Conservation (phyloP, 2,888 invertebrate species). For the Carcina quercana region DNA sequence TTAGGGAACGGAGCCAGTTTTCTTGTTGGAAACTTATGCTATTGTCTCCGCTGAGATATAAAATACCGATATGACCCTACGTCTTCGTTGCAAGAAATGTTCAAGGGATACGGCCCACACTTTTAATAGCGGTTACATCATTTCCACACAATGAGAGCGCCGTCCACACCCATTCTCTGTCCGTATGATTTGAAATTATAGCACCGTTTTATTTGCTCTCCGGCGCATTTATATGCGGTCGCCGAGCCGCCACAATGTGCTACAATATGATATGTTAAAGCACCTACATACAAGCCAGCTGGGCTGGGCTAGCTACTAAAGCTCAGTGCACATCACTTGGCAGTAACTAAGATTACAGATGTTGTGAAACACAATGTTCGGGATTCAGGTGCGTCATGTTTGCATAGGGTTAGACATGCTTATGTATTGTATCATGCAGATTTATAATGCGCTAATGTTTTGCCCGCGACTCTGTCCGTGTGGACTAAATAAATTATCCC, state of each 20-base stretch:
- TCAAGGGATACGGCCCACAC: slow-evolving; percentile 73
- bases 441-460: too few species aligned
- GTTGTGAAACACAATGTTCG: too few species aligned
- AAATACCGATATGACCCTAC: slow-evolving; percentile 73
- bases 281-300: slow-evolving; percentile 60
- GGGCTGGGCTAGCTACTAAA: slow-evolving; percentile 1
- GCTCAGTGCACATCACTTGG: not conserved
- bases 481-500: too few species aligned
- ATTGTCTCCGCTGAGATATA: slow-evolving; percentile 71
- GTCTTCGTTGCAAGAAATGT: slow-evolving; percentile 74
- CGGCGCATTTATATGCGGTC: slow-evolving; percentile 70
- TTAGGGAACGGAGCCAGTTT: slow-evolving; percentile 59
- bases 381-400: too few species aligned
- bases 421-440: too few species aligned
- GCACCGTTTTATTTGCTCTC: slow-evolving; percentile 75
- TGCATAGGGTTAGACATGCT: too few species aligned
- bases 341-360: not conserved
- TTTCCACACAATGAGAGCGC: slow-evolving; percentile 75
- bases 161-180: slow-evolving; percentile 75
- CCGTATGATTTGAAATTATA: slow-evolving; percentile 75
- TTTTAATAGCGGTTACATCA: slow-evolving; percentile 75
- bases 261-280: slow-evolving; percentile 64
- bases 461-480: too few species aligned
- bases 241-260: slow-evolving; percentile 64
- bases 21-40: slow-evolving; percentile 66